Evolutionary conservation across 2,797 vertebrate species (phyloP).

Genomic region (Iguana delicatissima): DNA sequence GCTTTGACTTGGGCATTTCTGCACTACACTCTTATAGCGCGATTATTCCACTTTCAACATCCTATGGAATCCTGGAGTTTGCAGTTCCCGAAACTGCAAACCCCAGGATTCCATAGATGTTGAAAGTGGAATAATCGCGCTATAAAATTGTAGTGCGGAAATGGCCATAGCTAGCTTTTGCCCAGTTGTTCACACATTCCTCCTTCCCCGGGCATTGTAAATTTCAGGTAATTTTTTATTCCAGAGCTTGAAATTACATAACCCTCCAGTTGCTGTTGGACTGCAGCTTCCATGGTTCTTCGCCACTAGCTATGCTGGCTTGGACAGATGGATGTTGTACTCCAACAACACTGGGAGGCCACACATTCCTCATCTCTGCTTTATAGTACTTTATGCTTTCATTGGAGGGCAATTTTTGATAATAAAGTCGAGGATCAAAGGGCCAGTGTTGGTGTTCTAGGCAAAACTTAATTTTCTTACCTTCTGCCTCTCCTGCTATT

Average conservation of each 20-base stretch:
- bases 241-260: not conserved
- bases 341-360: not conserved
- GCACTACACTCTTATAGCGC: no score
- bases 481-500: not conserved
- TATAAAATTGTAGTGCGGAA: no score
- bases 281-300: not conserved
- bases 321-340: not conserved
- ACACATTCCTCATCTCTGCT: not conserved
- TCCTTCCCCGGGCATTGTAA: not conserved
- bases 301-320: not conserved
- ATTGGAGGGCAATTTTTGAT: constrained; percentile 13
- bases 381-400: not conserved
- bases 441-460: not conserved
- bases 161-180: not conserved
- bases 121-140: no score
- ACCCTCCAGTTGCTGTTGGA: not conserved
- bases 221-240: not conserved
- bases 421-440: not conserved
- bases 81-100: no score
- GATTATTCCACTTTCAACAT: no score
- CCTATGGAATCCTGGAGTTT: no score
- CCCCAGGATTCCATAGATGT: no score
- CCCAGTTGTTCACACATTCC: not conserved
- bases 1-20: no score
- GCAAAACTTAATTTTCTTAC: constrained; percentile 15